These are phyloP conservation scores for Siderastrea siderea DNA, from an alignment of 92 coral and sea anemone genomes.

Conservation along the genomic window DNA sequence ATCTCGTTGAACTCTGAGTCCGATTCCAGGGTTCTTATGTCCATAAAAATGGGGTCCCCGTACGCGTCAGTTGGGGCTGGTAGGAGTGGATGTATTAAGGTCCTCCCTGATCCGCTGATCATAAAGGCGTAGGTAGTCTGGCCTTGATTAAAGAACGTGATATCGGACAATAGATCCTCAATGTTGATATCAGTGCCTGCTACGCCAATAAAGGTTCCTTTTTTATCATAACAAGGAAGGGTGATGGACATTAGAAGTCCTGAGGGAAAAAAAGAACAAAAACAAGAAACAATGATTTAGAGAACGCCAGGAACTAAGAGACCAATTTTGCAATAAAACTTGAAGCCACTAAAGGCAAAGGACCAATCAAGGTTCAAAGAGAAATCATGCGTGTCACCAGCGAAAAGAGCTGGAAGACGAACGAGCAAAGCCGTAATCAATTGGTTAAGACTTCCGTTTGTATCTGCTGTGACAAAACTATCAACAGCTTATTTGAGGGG, in stretches of 20 bases:
- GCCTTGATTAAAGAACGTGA: constrained; percentile 59
- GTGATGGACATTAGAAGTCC: constrained; percentile 71
- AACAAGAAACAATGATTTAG: no score
- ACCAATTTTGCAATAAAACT: no score
- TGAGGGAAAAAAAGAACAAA: background rate
- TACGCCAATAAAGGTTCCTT: constrained; percentile 67
- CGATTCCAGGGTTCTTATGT: constrained; percentile 61
- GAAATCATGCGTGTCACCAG: no score
- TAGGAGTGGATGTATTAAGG: constrained; percentile 66
- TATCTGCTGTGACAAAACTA: no score
- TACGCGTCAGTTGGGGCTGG: constrained; percentile 47
- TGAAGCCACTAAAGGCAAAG: no score
- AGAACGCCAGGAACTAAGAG: background rate
- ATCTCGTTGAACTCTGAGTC: constrained; percentile 30
- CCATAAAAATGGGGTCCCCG: constrained; percentile 42
- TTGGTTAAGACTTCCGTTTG: no score
- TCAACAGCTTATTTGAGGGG: no score
- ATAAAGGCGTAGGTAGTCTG: constrained; percentile 70
- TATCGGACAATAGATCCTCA: constrained; percentile 67
- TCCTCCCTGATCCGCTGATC: constrained; percentile 54
- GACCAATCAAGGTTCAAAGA: no score
- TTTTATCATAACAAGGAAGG: constrained; percentile 60
- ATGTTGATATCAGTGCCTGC: constrained; percentile 69
- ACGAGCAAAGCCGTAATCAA: no score
- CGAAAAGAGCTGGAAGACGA: no score